Evolutionary conservation across 2,888 invertebrate species (phyloP), one percentile per base, ranked within the genome.

Genomic region (Lycaena phlaeas): DNA sequence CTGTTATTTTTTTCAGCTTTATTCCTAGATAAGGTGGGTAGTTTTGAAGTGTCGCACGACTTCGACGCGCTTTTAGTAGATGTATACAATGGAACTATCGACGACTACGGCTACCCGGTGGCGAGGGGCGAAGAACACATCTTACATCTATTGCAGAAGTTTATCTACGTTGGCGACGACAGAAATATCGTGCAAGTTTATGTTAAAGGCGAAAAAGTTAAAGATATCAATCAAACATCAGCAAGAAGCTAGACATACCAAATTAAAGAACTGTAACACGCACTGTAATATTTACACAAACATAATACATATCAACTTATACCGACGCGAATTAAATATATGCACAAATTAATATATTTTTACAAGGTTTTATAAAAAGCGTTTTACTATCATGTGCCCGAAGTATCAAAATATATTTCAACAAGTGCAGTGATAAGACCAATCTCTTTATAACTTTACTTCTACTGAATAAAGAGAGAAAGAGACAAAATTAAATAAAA

Each of bases 61-160:
- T 95, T 97, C 56, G 97, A 97, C 79, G 96, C 95, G 0, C 73
- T 97, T 0, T 55, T 95, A 1, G 76, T 96, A 18, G 91, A 95
- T 56, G 81, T 90, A n/a, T 84, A 85, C 52, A 59, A 66, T 7
- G 78, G 87, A 5, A 77, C 84, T 2, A 67, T 87, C 12, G 88
- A 89, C 52, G 70, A 85, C 48, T 86, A 88, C 37, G 50, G 53
- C 0, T 59, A 61, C 40, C 46, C 55, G 2, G 50, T 61, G 3
- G 54, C 54, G 1, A 58, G 58, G 0, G 54, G 57, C 3, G 69
- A 85, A 9, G 86, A 87, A 1, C 73, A 75, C 11, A 72, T 89
- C 0, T 59, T 85, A 34, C 89, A 90, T 56, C 68, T 91, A 22
- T 60, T 95, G 4, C 91, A 95, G 61, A 89, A 91, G 56, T 93